Evolutionary conservation across 2,888 invertebrate genomes (phyloP), one percentile per base, ranked within the genome.

Genomic region (Spodoptera littoralis): DNA sequence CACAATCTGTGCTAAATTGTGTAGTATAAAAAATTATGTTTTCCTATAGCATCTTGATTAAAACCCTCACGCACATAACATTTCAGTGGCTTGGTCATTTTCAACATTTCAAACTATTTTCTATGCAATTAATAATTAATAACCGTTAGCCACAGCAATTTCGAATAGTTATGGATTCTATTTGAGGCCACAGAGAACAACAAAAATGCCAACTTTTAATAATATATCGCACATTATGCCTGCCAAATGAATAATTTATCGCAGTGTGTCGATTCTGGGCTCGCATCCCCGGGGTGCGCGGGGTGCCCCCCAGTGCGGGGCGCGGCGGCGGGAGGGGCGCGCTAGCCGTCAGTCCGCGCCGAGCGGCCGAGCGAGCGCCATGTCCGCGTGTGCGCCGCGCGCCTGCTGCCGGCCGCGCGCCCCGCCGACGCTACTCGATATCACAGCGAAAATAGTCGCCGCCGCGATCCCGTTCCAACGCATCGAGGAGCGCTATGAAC

Each of bases 381-480:
- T 94, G 93, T 89, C 94, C 79, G 90, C 91, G 89, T 93, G 92
- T 88, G 92, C 93, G 92, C 93, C 93, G 92, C 94, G 93, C 91
- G 93, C 91, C 76, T 94, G 94, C 89, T 93, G 94, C 88, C 92
- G 93, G 91, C 92, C 93, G 92, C 94, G 94, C 93, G 93, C 95
- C 91, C 97, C 97, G 84, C 96, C 97, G 93, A 95, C 97, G 75
- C 95, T 98, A 81, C 96, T 98, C 84, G 97, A 98, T 95, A 96
- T 97, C 84, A 96, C 97, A 87, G 97, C 98, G 81, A 97, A 97
- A 93, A 96, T 97, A 86, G 98, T 98, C 81, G 98, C 98, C 84
- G 97, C 97, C 91, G 96, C 97, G 90, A 97, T 98, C 84, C 97
- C 98, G 74, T 98, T 98, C 93, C 97, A 98, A 90, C 95, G 97